These are phyloP conservation scores for Lepus oiostolus DNA, from an alignment of 2,797 vertebrate species.

Conservation along the genomic window DNA sequence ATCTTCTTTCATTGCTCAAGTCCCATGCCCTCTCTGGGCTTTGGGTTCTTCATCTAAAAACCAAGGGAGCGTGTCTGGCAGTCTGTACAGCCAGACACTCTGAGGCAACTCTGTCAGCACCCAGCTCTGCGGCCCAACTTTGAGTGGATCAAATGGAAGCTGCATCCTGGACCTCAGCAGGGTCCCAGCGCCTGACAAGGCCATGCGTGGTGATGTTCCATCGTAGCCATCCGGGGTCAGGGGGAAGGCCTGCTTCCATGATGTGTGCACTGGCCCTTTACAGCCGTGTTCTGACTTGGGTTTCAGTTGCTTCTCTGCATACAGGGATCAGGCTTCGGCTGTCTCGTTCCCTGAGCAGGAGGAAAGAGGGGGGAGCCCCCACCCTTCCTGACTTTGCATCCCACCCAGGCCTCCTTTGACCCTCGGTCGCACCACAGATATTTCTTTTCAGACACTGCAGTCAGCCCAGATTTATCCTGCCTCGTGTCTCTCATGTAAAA, in stretches of 20 bases:
- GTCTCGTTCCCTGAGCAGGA: neutral
- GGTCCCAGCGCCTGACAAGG: neutral
- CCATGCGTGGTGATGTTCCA: neutral
- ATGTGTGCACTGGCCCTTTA: neutral
- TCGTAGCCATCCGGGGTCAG: neutral
- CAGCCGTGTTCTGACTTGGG: neutral
- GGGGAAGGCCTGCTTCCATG: neutral
- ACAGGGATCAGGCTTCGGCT: neutral
- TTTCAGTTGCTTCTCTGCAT: neutral
- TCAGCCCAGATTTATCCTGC: constrained; percentile 75
- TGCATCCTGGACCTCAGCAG: neutral
- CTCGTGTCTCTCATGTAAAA: constrained; percentile 83
- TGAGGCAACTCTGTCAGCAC: neutral
- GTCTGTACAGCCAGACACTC: neutral
- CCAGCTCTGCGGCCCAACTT: neutral
- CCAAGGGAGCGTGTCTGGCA: neutral
- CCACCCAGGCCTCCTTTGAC: constrained; percentile 64
- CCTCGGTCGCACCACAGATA: constrained; percentile 61
- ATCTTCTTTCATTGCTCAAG: neutral
- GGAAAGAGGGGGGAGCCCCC: neutral
- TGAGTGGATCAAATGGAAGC: neutral
- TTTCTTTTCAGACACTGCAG: constrained; percentile 76
- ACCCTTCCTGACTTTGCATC: neutral
- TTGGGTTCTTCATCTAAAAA: neutral
- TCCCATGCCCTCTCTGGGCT: neutral